Evolutionary conservation across 2,113 vertebrate species (phyloP), one percentile per base, ranked within the genome.

Genomic region (Caranx ignobilis): DNA sequence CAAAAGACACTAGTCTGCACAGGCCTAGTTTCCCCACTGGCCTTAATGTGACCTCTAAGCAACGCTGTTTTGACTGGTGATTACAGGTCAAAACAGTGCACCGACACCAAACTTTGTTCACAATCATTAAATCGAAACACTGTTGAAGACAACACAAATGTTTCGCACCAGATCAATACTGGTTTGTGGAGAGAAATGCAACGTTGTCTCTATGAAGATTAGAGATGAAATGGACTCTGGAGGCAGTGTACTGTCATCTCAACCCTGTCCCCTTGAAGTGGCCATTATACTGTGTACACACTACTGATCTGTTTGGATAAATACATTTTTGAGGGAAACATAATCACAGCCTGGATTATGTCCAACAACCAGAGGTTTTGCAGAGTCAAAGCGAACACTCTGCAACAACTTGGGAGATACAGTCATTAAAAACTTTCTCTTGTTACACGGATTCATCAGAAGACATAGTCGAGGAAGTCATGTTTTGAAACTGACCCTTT

Each of bases 1-100:
- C 89, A 91, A 89, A 91, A 88, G 79, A 91, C 81, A 65, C 45
- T 64, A 59, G 77, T 63, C 81, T 69, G 77, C 63, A 60, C 59
- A 87, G 81, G 88, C 88, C 89, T 63, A 80, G 39, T 87, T 89
- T 88, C 74, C 1, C 89, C 67, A 78, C 77, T 86, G 92, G 82
- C 87, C 89, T 72, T 35, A 70, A 77, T 64, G 69, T 75, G 84
- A 94, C 88, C 90, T 86, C 71, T 8, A 21, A 65, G 50, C 50
- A 43, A 12, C 1, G 19, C 11, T 87, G 73, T 71, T 87, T 69
- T 75, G 68, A 72, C 72, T 54, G 68, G 37, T 50, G 34, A 67
- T 43, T 59, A 79, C 60, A 68, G 35, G 47, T 60, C 47, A 64
- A 79, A 84, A 60, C 26, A 21, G 21, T 11, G 15, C 26, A 6